phyloP scores from a whole-genome alignment of 1,140 invertebrate genomes.

The Bathynomus jamesi region DNA sequence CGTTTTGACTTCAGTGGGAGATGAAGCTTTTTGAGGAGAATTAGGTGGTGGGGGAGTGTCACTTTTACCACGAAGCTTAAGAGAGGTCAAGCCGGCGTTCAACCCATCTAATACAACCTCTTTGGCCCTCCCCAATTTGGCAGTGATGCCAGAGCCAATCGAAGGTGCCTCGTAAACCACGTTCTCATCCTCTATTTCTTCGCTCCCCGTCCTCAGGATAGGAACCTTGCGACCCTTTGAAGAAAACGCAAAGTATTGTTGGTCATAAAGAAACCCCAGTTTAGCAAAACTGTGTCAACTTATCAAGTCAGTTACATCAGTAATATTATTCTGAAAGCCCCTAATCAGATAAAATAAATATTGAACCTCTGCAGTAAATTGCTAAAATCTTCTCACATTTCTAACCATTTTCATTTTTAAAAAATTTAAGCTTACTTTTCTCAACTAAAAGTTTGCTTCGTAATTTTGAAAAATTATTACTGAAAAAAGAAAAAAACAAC shows the following conservation, averaged over 20 bases:
- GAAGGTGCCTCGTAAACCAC: constrained; percentile 20
- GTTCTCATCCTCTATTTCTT: constrained; percentile 22
- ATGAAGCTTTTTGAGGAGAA: constrained; percentile 6
- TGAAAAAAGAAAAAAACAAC: background rate
- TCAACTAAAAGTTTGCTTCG: background rate
- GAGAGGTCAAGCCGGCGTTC: constrained; percentile 19
- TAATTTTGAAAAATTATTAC: background rate
- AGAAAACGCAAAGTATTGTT: background rate
- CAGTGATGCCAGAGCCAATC: constrained; percentile 18
- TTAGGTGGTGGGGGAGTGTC: constrained; percentile 17
- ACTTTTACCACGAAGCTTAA: constrained; percentile 17
- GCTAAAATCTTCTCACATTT: no score
- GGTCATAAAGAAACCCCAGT: background rate
- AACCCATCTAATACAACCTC: constrained; percentile 24
- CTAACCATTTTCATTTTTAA: no score
- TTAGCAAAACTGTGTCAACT: no score
- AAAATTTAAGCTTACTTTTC: background rate
- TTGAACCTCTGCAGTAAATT: no score
- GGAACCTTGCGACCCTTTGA: constrained; percentile 18
- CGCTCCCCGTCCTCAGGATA: constrained; percentile 22
- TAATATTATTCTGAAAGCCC: no score
- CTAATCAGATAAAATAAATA: no score
- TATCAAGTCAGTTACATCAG: no score
- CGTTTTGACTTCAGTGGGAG: constrained; percentile 5
- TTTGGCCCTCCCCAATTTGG: constrained; percentile 20